A percentile compares a stretch with the other conserved stretches of the same genome.
Evolutionary conservation across 1,140 invertebrate species (phyloP).

Genomic region (Drosophila bifasciata): DNA sequence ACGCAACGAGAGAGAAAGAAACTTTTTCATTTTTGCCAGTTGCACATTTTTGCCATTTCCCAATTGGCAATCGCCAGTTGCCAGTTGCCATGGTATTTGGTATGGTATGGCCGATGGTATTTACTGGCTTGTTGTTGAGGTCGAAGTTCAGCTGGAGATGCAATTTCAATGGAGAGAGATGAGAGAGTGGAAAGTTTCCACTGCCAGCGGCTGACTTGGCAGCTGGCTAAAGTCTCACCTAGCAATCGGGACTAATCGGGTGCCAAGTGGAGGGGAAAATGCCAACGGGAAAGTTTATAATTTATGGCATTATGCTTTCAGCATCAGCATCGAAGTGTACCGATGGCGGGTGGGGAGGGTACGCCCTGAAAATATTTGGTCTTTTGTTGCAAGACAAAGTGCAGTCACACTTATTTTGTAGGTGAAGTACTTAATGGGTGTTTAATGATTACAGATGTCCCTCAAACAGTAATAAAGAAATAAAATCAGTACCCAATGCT

Average conservation of each 20-base stretch:
- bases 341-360: background rate
- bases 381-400: constrained; percentile 15
- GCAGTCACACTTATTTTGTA: background rate
- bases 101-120: constrained; percentile 41
- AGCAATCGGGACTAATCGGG: constrained; percentile 41
- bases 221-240: constrained; percentile 52
- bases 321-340: constrained; percentile 41
- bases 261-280: constrained; percentile 43
- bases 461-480: too few relatives aligned
- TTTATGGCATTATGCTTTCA: constrained; percentile 52
- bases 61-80: constrained; percentile 31
- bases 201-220: constrained; percentile 47
- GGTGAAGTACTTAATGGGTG: too few relatives aligned
- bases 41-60: constrained; percentile 60
- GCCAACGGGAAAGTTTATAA: constrained; percentile 50
- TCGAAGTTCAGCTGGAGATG: constrained; percentile 15
- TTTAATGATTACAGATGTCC: too few relatives aligned
- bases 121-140: constrained; percentile 61
- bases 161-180: too few relatives aligned
- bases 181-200: constrained; percentile 25
- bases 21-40: constrained; percentile 48
- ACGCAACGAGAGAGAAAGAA: constrained; percentile 13
- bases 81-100: constrained; percentile 12
- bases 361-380: constrained; percentile 30
- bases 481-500: too few relatives aligned